Conservation (phyloP, 1,140 invertebrate genomes). For the Ladona fulva region DNA sequence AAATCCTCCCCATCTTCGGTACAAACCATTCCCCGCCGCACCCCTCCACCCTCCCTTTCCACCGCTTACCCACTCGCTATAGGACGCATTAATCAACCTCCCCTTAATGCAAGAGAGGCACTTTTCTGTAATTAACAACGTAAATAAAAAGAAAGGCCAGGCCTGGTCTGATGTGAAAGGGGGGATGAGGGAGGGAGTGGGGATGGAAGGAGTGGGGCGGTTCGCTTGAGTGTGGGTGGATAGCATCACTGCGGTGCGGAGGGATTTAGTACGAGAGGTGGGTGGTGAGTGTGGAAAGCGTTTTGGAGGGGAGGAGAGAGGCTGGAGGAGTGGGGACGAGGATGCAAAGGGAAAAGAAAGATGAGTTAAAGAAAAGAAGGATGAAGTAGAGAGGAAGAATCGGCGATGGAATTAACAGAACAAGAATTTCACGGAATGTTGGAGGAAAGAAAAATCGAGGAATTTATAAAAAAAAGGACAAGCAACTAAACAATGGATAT, state of each 20-base stretch:
- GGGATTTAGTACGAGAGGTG: neutral
- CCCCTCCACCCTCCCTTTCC: neutral
- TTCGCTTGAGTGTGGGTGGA: neutral
- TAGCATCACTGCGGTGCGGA: neutral
- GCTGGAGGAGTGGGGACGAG: neutral
- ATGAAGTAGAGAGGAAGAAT: too few species aligned
- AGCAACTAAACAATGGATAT: too few species aligned
- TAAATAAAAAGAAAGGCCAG: neutral
- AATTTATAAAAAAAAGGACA: too few species aligned
- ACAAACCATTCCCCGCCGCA: neutral
- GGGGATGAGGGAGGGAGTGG: neutral
- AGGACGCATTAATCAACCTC: neutral
- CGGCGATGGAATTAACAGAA: too few species aligned
- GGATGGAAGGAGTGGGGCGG: neutral
- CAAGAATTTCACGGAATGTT: too few species aligned
- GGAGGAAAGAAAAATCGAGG: too few species aligned
- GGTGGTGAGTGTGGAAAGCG: neutral
- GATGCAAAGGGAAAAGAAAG: neutral
- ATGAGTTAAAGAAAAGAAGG: too few species aligned
- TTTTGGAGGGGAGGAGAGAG: neutral
- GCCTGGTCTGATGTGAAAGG: neutral
- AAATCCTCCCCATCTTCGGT: too few species aligned
- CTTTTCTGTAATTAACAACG: constrained; percentile 6
- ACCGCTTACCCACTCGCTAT: neutral
- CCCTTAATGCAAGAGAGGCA: neutral